phyloP scores from a whole-genome alignment of 2,888 invertebrate genomes.

The Sisyra terminalis region DNA sequence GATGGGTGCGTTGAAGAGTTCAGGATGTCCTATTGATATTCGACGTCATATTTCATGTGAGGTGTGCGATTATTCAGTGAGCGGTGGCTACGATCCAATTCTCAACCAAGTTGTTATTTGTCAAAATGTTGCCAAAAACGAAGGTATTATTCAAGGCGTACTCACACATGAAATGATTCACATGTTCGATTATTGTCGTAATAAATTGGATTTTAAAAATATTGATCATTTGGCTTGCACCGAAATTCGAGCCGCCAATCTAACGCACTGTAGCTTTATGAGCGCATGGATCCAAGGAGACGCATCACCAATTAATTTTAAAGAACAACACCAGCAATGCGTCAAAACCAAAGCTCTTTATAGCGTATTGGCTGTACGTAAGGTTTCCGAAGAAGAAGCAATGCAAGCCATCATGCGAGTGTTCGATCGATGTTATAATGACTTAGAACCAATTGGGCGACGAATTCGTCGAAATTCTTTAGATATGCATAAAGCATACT shows the following conservation, averaged over 20 bases:
- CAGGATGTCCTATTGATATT: constrained; percentile 69
- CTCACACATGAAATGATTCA: constrained; percentile 88
- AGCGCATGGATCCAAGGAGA: constrained; percentile 66
- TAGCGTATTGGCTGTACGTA: constrained; percentile 68
- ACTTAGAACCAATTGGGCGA: constrained; percentile 82
- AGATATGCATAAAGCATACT: constrained; percentile 59
- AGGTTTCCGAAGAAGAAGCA: constrained; percentile 55
- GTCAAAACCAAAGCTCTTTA: constrained; percentile 76
- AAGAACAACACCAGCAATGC: constrained; percentile 69
- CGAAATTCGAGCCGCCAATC: constrained; percentile 86
- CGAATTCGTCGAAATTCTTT: constrained; percentile 55
- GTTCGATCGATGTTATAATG: constrained; percentile 79
- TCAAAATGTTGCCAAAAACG: constrained; percentile 59
- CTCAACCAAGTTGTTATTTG: constrained; percentile 83
- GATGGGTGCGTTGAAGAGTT: constrained; percentile 65
- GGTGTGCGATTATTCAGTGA: constrained; percentile 65
- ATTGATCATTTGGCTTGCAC: constrained; percentile 88
- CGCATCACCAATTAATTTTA: constrained; percentile 53
- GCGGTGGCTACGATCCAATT: constrained; percentile 80
- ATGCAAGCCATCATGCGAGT: constrained; percentile 66
- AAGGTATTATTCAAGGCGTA: constrained; percentile 60
- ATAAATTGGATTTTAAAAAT: constrained; percentile 76
- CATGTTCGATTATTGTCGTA: constrained; percentile 88
- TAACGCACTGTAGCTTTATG: constrained; percentile 80
- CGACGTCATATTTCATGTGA: constrained; percentile 85